Conservation (phyloP, 35 echinoderm and acorn worm genomes). For the Strongylocentrotus purpuratus region DNA sequence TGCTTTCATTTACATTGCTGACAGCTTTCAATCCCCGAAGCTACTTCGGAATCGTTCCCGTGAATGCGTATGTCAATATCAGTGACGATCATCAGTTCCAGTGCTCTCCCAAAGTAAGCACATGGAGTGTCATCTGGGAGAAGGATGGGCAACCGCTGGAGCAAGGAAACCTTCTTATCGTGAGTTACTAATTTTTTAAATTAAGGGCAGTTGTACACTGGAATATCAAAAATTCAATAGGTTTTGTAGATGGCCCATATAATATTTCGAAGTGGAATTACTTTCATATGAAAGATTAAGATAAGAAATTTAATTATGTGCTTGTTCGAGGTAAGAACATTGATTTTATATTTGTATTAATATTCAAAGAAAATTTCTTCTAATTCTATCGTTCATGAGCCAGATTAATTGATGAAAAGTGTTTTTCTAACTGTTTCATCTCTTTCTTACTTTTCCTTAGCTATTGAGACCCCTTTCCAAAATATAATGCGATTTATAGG, state of each 20-base stretch:
- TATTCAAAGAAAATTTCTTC: too few species aligned
- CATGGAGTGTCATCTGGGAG: slow-evolving; percentile 59
- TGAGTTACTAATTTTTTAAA: background rate
- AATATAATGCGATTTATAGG: too few species aligned
- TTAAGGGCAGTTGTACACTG: background rate
- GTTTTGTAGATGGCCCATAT: background rate
- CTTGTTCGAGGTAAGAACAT: too few species aligned
- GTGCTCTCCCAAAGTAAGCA: slow-evolving; percentile 33
- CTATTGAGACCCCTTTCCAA: too few species aligned
- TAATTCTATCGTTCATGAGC: too few species aligned
- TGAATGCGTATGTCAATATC: slow-evolving; percentile 4
- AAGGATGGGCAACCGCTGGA: slow-evolving; percentile 55
- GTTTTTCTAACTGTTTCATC: too few species aligned
- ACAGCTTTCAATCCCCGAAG: background rate
- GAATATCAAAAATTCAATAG: background rate
- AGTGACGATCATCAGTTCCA: slow-evolving; percentile 33
- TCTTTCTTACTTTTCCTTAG: too few species aligned
- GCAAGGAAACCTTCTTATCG: background rate
- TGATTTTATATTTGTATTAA: too few species aligned
- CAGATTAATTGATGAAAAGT: too few species aligned
- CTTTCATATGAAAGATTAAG: too few species aligned
- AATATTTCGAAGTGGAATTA: too few species aligned
- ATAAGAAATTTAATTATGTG: too few species aligned
- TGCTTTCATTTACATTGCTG: background rate
- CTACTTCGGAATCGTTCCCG: background rate